Evolutionary conservation across 1,140 invertebrate genomes (phyloP).

Genomic region (Ceratina calcarata): DNA sequence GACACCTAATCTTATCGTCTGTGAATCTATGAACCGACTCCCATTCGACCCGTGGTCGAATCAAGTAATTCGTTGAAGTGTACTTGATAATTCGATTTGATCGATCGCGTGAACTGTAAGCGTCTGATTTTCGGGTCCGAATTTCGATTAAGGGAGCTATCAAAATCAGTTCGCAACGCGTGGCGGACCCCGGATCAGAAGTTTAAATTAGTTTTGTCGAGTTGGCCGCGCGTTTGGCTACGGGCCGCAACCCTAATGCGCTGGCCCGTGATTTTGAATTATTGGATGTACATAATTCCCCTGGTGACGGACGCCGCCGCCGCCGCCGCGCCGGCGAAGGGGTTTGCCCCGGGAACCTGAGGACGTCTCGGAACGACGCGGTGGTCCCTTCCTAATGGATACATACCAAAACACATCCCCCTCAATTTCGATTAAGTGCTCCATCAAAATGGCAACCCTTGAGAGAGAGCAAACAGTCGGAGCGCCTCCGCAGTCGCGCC

Average conservation of each 20-base stretch:
- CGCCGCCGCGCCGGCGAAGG: not conserved
- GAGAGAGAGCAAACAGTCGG: slow-evolving; percentile 38
- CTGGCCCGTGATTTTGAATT: slow-evolving; percentile 45
- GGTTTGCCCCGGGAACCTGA: too few relatives aligned
- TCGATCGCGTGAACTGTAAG: not conserved
- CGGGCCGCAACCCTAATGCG: slow-evolving; percentile 16
- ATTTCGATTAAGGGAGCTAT: slow-evolving; percentile 48
- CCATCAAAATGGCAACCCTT: slow-evolving; percentile 49
- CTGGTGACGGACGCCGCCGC: slow-evolving; percentile 28
- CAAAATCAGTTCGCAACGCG: slow-evolving; percentile 35
- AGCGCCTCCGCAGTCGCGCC: slow-evolving; percentile 17
- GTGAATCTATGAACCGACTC: too few relatives aligned
- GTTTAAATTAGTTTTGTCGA: slow-evolving; percentile 53
- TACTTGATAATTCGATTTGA: too few relatives aligned
- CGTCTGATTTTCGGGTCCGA: not conserved
- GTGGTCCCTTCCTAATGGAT: slow-evolving; percentile 35
- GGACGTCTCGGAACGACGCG: too few relatives aligned
- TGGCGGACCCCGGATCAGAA: slow-evolving; percentile 14
- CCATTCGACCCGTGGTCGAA: not conserved
- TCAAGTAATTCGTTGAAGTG: too few relatives aligned
- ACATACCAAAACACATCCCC: slow-evolving; percentile 46
- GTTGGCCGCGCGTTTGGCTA: slow-evolving; percentile 7
- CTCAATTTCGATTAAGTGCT: slow-evolving; percentile 51
- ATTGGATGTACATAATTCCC: slow-evolving; percentile 48
- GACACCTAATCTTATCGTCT: too few relatives aligned